Evolutionary conservation across 2,797 vertebrate genomes (phyloP).

Genomic region (Pterois miles): DNA sequence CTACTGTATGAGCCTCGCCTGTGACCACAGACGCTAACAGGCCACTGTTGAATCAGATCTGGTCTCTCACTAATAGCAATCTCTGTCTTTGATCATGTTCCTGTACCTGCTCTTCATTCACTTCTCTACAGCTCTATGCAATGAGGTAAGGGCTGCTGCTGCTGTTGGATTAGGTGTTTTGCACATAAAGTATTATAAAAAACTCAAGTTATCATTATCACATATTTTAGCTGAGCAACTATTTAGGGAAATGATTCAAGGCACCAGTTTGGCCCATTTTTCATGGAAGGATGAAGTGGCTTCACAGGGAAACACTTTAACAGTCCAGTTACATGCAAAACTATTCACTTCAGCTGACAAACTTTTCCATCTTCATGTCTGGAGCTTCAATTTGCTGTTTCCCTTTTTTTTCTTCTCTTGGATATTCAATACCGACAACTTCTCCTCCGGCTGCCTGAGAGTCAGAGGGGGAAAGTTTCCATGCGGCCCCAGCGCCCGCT

Average conservation of each 20-base stretch:
- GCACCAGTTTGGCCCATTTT: conserved; percentile 23
- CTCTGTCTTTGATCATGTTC: neutral
- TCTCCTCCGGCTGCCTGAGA: conserved; percentile 60
- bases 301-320: conserved; percentile 63
- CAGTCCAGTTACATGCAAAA: conserved; percentile 65
- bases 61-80: neutral
- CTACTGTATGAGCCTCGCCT: neutral
- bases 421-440: conserved; percentile 80
- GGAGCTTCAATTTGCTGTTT: conserved; percentile 82
- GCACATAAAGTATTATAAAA: neutral
- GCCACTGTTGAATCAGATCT: neutral
- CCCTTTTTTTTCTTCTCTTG: conserved; percentile 68
- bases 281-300: conserved; percentile 39
- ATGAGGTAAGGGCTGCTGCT: neutral
- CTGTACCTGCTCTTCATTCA: neutral
- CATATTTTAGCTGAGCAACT: neutral
- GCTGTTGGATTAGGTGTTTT: neutral
- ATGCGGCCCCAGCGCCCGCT: conserved; percentile 66
- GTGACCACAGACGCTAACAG: neutral
- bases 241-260: conserved; percentile 16
- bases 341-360: conserved; percentile 76
- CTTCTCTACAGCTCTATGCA: neutral
- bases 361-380: conserved; percentile 83
- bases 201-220: neutral
- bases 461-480: conserved; percentile 80